These are phyloP conservation scores for Micropoecilia bifurca DNA, from an alignment of 2,797 vertebrate genomes.

Conservation along the genomic window DNA sequence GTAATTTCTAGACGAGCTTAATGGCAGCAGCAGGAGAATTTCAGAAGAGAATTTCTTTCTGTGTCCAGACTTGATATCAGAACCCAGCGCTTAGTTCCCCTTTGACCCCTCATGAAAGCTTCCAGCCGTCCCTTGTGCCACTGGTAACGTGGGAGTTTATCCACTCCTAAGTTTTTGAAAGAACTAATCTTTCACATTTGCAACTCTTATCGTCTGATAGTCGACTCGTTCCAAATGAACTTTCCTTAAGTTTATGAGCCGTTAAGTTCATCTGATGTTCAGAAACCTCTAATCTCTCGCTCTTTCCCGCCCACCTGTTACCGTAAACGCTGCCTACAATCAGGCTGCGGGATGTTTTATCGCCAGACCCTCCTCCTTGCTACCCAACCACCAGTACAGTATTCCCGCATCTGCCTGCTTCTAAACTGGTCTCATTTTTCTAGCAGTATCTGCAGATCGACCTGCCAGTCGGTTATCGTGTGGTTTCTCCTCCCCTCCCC, in stretches of 20 bases:
- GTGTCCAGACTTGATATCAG: conserved; percentile 10
- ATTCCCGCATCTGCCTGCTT: conserved; percentile 10
- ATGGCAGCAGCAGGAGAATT: background rate
- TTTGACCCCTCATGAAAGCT: background rate
- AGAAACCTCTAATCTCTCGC: conserved; percentile 11
- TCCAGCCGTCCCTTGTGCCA: background rate
- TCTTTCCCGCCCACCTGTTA: conserved; percentile 21
- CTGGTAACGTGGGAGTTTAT: background rate
- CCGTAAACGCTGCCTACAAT: conserved; percentile 1
- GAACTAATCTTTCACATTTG: background rate
- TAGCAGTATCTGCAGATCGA: background rate
- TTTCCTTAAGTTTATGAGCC: conserved; percentile 14
- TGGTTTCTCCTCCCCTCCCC: background rate
- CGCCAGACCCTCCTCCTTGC: background rate
- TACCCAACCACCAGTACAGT: conserved; percentile 8
- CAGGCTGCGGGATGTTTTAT: background rate
- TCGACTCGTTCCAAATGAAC: conserved; percentile 6
- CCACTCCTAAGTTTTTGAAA: background rate
- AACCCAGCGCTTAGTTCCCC: background rate
- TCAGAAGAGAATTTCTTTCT: background rate
- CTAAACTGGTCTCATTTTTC: conserved; percentile 13
- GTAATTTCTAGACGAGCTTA: background rate
- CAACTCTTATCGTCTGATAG: background rate
- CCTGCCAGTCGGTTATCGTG: conserved; percentile 1
- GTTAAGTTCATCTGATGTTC: background rate